Evolutionary conservation across 2,113 vertebrate genomes (phyloP).

Genomic region (Vidua chalybeata): DNA sequence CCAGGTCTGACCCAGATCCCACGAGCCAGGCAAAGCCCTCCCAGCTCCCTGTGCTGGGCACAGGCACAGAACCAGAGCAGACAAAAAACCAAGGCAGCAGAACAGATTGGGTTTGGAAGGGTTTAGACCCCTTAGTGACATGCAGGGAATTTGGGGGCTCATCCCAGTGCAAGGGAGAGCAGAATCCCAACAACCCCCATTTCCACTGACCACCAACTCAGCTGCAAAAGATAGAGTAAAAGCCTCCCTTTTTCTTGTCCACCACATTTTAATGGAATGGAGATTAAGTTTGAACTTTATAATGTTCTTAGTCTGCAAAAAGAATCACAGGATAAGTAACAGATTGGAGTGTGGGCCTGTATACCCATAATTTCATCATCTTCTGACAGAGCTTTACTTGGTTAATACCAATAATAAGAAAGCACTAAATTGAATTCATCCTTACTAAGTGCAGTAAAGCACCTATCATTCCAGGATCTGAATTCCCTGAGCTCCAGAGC

Average conservation of each 20-base stretch:
- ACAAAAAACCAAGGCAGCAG: background rate
- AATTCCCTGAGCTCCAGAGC: background rate
- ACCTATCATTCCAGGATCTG: background rate
- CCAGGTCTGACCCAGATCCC: rapidly evolving
- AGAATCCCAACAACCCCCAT: background rate
- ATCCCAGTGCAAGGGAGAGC: background rate
- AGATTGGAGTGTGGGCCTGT: background rate
- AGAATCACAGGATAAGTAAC: background rate
- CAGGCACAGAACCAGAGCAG: background rate
- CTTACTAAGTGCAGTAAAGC: background rate
- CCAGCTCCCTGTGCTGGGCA: background rate
- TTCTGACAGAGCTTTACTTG: background rate
- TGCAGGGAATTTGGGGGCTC: background rate
- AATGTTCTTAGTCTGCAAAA: background rate
- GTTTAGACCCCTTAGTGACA: background rate
- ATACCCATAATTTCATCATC: background rate
- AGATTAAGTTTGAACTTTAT: background rate
- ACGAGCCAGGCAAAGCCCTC: background rate
- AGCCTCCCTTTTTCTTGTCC: background rate
- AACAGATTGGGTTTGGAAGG: background rate
- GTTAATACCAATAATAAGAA: background rate
- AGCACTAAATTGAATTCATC: background rate
- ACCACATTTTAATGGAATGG: background rate
- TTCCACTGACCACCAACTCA: background rate
- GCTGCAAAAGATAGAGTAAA: background rate